These are phyloP conservation scores for Scaptomyza reducta DNA, from an alignment of 2,888 invertebrate species.

Conservation along the genomic window DNA sequence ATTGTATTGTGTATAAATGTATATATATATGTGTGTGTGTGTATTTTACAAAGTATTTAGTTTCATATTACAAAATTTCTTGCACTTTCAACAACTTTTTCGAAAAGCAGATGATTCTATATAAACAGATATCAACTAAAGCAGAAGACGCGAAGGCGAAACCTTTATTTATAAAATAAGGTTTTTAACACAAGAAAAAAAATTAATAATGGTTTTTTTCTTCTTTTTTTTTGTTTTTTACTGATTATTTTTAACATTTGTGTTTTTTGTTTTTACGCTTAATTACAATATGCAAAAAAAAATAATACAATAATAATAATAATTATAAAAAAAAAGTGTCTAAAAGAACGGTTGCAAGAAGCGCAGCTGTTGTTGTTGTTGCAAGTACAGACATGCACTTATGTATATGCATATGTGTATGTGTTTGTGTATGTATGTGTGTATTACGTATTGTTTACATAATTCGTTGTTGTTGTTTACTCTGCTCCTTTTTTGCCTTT, in stretches of 20 bases:
- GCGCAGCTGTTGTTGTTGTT: slow-evolving; percentile 22
- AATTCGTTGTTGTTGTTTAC: slow-evolving; percentile 23
- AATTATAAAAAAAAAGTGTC: slow-evolving; percentile 52
- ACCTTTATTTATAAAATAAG: slow-evolving; percentile 84
- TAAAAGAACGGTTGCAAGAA: slow-evolving; percentile 42
- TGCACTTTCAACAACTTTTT: slow-evolving; percentile 28
- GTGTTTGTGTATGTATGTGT: slow-evolving; percentile 12
- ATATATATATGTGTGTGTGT: slow-evolving; percentile 55
- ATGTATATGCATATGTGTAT: slow-evolving; percentile 14
- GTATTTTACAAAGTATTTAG: slow-evolving; percentile 67
- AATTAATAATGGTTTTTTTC: slow-evolving; percentile 27
- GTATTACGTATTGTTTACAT: slow-evolving; percentile 37
- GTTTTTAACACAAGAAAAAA: slow-evolving; percentile 64
- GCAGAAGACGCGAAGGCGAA: slow-evolving; percentile 45
- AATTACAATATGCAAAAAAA: slow-evolving; percentile 61
- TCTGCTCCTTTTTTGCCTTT: slow-evolving; percentile 35
- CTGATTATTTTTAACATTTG: slow-evolving; percentile 10
- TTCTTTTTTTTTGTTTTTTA: slow-evolving; percentile 7
- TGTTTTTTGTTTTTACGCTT: slow-evolving; percentile 38
- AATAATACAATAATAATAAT: slow-evolving; percentile 51
- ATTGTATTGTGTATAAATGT: slow-evolving; percentile 47
- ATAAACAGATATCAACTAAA: slow-evolving; percentile 45
- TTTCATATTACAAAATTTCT: slow-evolving; percentile 31
- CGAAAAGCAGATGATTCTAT: neutral
- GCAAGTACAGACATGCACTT: slow-evolving; percentile 44